Base-by-base conservation (phyloP, 2,113 vertebrate species). In the Spheniscus mendiculus region DNA sequence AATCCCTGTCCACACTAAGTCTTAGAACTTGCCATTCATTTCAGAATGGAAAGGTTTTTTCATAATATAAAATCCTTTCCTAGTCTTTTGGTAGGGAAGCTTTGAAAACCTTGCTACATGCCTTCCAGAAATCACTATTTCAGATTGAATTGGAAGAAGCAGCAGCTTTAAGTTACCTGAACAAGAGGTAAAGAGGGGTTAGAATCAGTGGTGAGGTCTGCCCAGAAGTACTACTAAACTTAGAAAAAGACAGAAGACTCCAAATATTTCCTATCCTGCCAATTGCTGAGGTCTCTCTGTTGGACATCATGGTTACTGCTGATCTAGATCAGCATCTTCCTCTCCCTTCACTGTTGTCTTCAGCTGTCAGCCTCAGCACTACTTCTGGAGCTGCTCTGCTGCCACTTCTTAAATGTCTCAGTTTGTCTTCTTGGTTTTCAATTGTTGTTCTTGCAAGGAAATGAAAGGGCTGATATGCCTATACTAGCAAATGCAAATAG, bases 281-380 rank as follows among this genome's bases (percentile, higher is more conserved):
- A 36, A 0, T 55, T 81, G 23, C 29, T n/a, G 27, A 15, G 12
- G 83, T 90, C 12, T 62, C 15, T 93, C 17, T 4, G 0, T 17
- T 58, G 25, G 27, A 32, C 29, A 32, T 69, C 19, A 7, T 58
- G 12, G 20, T 71, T 88, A 19, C 36, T 66, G 14, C 17, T 83
- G 53, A 55, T 87, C 22, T 20, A 11, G 20, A 55, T 80, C 56
- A 67, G 11, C 34, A 56, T 67, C 80, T 81, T 94, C 23, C 18
- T 84, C 23, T 42, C 22, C 32, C 0, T 26, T 0, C 7, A 2
- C 9, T 49, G 25, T 47, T 19, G 1, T 65, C 32, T 59, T 53
- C 47, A 79, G 15, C 32, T 83, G 8, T 47, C 9, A 17, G 17
- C 40, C 40, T 86, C 34, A 25, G 36, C 20, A 8, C 36, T 61